Evolutionary conservation across 2,888 invertebrate genomes (phyloP).

Genomic region (Papilio protenor): DNA sequence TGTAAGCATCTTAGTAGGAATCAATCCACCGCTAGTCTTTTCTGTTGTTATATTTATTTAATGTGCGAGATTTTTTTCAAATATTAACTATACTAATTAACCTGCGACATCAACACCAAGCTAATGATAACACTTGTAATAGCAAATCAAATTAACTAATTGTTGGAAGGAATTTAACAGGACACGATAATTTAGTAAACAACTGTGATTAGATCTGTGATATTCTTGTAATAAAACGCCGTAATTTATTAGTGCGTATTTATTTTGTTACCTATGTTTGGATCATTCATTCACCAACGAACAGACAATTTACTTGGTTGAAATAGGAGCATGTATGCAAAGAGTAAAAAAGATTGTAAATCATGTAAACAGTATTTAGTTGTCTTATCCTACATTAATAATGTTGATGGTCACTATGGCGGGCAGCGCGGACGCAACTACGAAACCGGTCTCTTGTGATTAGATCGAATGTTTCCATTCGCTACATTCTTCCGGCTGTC

Average conservation of each 20-base stretch:
- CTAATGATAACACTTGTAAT: not conserved
- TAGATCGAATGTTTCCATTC: constrained; percentile 27
- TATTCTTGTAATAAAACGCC: no score
- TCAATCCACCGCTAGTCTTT: not conserved
- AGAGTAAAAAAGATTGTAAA: not conserved
- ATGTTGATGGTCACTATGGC: not conserved
- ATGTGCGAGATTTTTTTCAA: no score
- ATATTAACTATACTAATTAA: not conserved
- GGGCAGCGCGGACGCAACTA: not conserved
- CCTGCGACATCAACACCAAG: not conserved
- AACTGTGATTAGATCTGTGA: not conserved
- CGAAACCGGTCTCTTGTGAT: constrained; percentile 36
- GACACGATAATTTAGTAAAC: not conserved
- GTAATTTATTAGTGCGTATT: no score
- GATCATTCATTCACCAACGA: not conserved
- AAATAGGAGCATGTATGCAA: not conserved
- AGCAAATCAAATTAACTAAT: not conserved
- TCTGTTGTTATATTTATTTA: no score
- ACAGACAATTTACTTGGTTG: not conserved
- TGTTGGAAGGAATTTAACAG: not conserved
- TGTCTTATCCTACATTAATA: not conserved
- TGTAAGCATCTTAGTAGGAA: not conserved
- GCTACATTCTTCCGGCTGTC: constrained; percentile 34
- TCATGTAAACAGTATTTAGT: not conserved
- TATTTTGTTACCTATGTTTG: no score